A percentile compares a stretch with the other conserved stretches of the same genome.
Evolutionary conservation across 2,797 vertebrate species (phyloP).

Genomic region (Hypotaenidia okinawae): DNA sequence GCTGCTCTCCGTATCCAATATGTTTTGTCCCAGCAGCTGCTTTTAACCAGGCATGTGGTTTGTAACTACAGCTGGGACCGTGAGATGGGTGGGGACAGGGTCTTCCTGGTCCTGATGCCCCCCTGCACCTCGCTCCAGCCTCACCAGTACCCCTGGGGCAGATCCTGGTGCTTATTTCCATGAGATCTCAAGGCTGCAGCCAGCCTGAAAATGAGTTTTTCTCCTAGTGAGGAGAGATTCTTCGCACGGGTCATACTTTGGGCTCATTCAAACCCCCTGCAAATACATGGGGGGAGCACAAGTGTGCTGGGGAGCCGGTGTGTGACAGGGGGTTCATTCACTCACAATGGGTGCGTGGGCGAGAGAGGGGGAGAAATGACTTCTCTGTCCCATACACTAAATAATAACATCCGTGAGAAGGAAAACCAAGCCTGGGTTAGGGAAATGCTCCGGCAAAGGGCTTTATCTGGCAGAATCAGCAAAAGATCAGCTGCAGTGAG

Average conservation of each 20-base stretch:
- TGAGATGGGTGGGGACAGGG: fast-evolving
- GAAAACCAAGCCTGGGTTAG: neutral
- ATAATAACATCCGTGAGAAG: neutral
- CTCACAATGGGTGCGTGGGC: fast-evolving
- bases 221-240: neutral
- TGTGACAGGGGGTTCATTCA: neutral
- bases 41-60: neutral
- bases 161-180: neutral
- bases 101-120: fast-evolving
- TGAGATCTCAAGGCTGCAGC: neutral
- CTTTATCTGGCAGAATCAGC: slow-evolving; percentile 61
- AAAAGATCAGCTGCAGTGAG: slow-evolving; percentile 19
- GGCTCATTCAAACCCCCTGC: neutral
- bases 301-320: fast-evolving
- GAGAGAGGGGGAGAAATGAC: neutral
- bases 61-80: neutral
- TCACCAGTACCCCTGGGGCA: fast-evolving
- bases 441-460: neutral
- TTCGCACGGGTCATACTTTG: fast-evolving
- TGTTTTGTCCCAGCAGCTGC: neutral
- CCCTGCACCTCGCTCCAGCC: neutral
- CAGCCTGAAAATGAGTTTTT: neutral
- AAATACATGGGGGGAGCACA: neutral
- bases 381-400: neutral
- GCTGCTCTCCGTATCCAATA: neutral